Evolutionary conservation across 2,113 vertebrate species (phyloP).

Genomic region (Hiodon alosoides): DNA sequence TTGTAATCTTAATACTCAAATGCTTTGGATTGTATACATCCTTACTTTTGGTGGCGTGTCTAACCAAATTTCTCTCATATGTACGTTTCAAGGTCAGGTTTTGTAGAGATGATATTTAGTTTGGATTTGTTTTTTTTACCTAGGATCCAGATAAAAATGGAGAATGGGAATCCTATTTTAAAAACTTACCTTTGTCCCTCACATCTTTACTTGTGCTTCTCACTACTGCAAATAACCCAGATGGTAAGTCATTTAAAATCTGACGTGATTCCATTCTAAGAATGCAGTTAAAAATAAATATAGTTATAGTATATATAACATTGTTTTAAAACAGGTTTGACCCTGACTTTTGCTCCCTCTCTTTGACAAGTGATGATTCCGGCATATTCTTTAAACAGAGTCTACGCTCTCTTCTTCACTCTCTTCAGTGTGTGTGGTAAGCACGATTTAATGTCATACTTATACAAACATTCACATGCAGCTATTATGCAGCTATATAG

Average conservation of each 20-base stretch:
- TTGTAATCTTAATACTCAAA: too few species aligned
- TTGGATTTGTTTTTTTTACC: background rate
- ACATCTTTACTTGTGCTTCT: conserved; percentile 71
- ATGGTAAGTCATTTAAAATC: conserved; percentile 48
- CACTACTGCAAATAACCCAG: conserved; percentile 77
- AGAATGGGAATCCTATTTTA: conserved; percentile 69
- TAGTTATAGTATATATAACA: too few species aligned
- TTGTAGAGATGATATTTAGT: too few species aligned
- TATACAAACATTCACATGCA: background rate
- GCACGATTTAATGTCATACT: conserved; percentile 14
- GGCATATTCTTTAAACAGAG: conserved; percentile 65
- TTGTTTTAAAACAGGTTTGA: too few species aligned
- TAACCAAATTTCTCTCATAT: too few species aligned
- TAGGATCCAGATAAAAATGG: conserved; percentile 55
- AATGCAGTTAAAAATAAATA: too few species aligned
- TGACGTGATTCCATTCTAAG: too few species aligned
- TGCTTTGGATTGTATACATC: too few species aligned
- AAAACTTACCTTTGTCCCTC: conserved; percentile 61
- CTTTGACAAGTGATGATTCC: conserved; percentile 67
- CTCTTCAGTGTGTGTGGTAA: conserved; percentile 71
- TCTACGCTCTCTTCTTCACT: conserved; percentile 71
- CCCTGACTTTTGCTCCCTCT: background rate
- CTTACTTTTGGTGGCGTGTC: too few species aligned
- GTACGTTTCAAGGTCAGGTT: too few species aligned
- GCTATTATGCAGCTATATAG: background rate